These are phyloP conservation scores for Sandelia bainsii DNA, from an alignment of 2,797 vertebrate genomes.

Conservation along the genomic window DNA sequence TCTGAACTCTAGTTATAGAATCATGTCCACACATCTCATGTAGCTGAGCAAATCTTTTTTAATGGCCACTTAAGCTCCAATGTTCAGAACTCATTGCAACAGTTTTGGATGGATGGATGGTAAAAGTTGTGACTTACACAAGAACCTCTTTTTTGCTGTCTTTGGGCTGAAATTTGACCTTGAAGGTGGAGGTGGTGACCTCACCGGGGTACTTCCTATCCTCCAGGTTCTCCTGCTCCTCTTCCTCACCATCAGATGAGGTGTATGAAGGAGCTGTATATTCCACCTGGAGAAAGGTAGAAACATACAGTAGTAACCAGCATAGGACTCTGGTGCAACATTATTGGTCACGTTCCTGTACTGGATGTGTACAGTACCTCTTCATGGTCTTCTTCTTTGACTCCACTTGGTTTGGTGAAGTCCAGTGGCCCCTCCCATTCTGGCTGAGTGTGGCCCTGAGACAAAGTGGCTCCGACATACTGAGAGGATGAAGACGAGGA, in stretches of 20 bases:
- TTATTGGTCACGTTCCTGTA: background rate
- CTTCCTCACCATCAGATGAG: constrained; percentile 95
- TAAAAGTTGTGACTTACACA: constrained; percentile 86
- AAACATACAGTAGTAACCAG: background rate
- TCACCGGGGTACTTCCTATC: constrained; percentile 97
- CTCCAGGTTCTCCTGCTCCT: constrained; percentile 93
- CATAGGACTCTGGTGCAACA: background rate
- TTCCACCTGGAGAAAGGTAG: constrained; percentile 84
- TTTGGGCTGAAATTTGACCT: constrained; percentile 96
- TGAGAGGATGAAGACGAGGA: constrained; percentile 84
- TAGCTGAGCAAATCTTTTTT: too few species aligned
- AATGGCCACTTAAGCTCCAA: background rate
- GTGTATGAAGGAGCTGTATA: constrained; percentile 92
- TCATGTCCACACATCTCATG: background rate
- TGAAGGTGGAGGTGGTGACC: constrained; percentile 95
- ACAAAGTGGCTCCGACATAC: constrained; percentile 81
- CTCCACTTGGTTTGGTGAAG: constrained; percentile 93
- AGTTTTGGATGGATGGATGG: background rate
- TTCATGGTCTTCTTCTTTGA: constrained; percentile 92
- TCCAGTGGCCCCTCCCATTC: constrained; percentile 97
- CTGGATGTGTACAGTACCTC: constrained; percentile 83
- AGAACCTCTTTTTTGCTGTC: constrained; percentile 98
- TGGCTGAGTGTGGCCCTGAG: constrained; percentile 89
- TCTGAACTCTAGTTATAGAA: background rate
- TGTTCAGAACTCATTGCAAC: background rate